phyloP scores from a whole-genome alignment of 2,797 vertebrate species.

The Varecia variegata region DNA sequence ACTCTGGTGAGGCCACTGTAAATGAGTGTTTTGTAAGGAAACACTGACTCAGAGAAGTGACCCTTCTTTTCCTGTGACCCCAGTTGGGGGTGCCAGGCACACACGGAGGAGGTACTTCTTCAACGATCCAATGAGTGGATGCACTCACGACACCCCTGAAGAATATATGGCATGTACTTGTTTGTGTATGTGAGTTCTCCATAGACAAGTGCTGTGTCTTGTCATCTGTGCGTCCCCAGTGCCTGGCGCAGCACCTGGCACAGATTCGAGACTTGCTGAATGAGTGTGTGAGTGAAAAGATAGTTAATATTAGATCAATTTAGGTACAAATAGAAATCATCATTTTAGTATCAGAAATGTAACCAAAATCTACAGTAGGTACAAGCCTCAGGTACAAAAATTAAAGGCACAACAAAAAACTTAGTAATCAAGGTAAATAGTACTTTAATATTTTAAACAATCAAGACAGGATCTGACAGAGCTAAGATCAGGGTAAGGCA shows the following conservation, averaged over 20 bases:
- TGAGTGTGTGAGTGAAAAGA: not conserved
- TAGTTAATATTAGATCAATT: not conserved
- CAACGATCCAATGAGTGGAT: not conserved
- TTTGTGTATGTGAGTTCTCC: not conserved
- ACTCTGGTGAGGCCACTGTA: not conserved
- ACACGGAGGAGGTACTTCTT: not conserved
- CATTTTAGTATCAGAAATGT: not conserved
- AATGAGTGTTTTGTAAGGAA: not conserved
- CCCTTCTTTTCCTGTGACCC: not conserved
- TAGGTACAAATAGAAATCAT: not conserved
- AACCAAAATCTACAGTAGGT: not conserved
- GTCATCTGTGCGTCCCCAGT: not conserved
- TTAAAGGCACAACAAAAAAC: not conserved
- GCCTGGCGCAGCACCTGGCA: not conserved
- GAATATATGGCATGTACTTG: not conserved
- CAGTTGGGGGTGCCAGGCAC: not conserved
- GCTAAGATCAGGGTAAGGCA: not conserved
- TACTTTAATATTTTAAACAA: slow-evolving; percentile 1
- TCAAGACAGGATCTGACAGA: not conserved
- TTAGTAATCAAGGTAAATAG: not conserved
- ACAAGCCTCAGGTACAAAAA: not conserved
- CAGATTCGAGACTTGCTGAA: not conserved
- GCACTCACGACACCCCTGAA: not conserved
- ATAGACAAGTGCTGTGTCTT: not conserved
- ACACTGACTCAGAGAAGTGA: not conserved